Conservation (phyloP, 2,113 vertebrate genomes). For the Neodon shergylaensis region DNA sequence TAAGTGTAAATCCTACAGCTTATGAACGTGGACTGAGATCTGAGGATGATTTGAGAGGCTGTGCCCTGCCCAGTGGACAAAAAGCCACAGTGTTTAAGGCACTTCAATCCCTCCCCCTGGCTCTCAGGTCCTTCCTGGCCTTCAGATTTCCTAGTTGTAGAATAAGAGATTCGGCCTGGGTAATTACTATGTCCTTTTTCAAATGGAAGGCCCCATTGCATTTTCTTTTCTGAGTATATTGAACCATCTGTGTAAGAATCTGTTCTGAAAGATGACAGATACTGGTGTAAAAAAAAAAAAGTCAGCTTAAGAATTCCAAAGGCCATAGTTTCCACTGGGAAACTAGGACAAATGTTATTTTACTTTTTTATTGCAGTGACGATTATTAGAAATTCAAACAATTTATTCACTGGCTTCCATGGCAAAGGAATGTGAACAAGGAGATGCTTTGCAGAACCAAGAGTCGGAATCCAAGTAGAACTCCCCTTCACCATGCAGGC, state of each 20-base stretch:
- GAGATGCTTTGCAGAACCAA: background rate
- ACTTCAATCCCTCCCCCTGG: background rate
- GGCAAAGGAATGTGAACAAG: slow-evolving; percentile 42
- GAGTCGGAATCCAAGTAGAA: background rate
- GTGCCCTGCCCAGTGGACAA: background rate
- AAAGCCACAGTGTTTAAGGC: background rate
- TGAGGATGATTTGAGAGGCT: background rate
- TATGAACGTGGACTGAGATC: background rate
- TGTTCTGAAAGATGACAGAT: slow-evolving; percentile 30
- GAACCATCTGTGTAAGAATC: slow-evolving; percentile 51
- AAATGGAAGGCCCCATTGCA: background rate
- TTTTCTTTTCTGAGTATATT: slow-evolving; percentile 35
- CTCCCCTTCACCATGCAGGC: background rate
- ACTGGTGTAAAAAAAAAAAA: background rate
- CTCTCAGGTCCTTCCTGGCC: background rate
- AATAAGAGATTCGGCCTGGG: background rate
- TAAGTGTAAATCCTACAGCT: background rate
- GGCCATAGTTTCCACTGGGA: slow-evolving; percentile 12
- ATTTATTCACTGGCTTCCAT: background rate
- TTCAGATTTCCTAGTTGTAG: background rate
- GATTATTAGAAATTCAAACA: slow-evolving; percentile 41
- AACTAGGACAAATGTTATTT: background rate
- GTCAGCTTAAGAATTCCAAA: slow-evolving; percentile 27
- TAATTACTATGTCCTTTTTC: background rate
- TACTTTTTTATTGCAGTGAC: slow-evolving; percentile 3